Conservation (phyloP, 1,140 invertebrate genomes). For the Heliconius himera region DNA sequence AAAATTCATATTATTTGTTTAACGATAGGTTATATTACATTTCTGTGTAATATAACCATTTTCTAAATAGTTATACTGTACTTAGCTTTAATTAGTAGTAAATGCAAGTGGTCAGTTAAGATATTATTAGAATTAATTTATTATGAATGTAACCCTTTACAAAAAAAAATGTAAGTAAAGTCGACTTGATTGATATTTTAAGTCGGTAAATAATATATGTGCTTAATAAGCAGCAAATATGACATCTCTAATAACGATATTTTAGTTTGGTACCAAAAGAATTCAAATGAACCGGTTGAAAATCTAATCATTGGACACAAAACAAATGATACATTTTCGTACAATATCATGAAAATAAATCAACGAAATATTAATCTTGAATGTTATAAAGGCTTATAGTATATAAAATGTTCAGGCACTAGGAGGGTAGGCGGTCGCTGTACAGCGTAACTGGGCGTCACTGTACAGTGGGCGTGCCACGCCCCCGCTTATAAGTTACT, state of each 20-base stretch:
- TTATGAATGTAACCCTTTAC: too few species aligned
- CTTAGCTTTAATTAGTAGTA: too few species aligned
- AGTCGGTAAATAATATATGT: too few species aligned
- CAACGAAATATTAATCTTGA: slow-evolving; percentile 17
- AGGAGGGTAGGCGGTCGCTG: slow-evolving; percentile 63
- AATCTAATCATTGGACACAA: not conserved
- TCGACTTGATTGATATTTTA: too few species aligned
- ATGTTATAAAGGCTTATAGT: slow-evolving; percentile 18
- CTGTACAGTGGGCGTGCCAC: slow-evolving; percentile 63
- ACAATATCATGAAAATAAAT: slow-evolving; percentile 16
- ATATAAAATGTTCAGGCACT: slow-evolving; percentile 28
- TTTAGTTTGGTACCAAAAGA: not conserved
- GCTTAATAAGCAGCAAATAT: not conserved
- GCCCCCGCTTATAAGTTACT: slow-evolving; percentile 57
- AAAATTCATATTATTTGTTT: too few species aligned
- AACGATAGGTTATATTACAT: too few species aligned
- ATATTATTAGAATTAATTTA: too few species aligned
- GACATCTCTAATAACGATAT: not conserved
- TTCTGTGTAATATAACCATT: too few species aligned
- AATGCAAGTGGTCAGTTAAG: too few species aligned
- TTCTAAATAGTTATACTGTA: too few species aligned
- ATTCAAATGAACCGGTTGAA: not conserved
- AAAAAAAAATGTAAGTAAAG: too few species aligned
- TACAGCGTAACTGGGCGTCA: slow-evolving; percentile 70
- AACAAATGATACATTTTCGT: not conserved